Base-by-base conservation (phyloP, 2,888 invertebrate species). In the Drosophila emarginata region DNA sequence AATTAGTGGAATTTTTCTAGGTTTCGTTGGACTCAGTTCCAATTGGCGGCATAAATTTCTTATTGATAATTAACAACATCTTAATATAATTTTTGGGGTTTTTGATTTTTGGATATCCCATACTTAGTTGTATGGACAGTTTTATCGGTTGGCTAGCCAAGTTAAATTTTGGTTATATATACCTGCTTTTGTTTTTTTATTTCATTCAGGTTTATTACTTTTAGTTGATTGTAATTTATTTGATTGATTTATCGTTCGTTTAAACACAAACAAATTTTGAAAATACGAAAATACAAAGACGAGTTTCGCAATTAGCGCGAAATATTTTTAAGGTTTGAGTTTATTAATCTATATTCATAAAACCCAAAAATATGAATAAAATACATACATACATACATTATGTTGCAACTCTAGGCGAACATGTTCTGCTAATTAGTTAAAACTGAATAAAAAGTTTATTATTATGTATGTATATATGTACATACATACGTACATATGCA, bases 201-300 rank as follows among this genome's bases (percentile, higher is more conserved):
- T 67, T 71, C 66, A 68, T 72, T 74, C 67, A 87, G 69, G 77
- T 85, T 85, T 83, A 87, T 85, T 77, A 84, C 77, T 72, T 80
- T 69, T 87, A 65, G 87, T 88, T 85, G 88, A 85, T 85, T 85
- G 84, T 85, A 85, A 85, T 85, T 85, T 85, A 85, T 85, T 88
- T 85, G 88, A 85, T 85, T 85, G 85, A 85, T 87, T 88, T 88
- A 85, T 85, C 70, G 88, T 12, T 18, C 45, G 18, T 11, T 2
- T 11, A 11, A 56, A 61, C 15, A 32, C 32, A 53, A 66, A 86
- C 86, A 79, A 87, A 87, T 88, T 77, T 79, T 83, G 11, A 37
- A 18, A 15, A 52, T 28, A 26, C n/a, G n/a, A n/a, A n/a, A n/a
- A n/a, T n/a, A 58, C 52, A 39, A 50, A 67, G 76, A 76, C 88